These are phyloP conservation scores for Crematogaster levior DNA, from an alignment of 2,888 invertebrate species.

Conservation along the genomic window DNA sequence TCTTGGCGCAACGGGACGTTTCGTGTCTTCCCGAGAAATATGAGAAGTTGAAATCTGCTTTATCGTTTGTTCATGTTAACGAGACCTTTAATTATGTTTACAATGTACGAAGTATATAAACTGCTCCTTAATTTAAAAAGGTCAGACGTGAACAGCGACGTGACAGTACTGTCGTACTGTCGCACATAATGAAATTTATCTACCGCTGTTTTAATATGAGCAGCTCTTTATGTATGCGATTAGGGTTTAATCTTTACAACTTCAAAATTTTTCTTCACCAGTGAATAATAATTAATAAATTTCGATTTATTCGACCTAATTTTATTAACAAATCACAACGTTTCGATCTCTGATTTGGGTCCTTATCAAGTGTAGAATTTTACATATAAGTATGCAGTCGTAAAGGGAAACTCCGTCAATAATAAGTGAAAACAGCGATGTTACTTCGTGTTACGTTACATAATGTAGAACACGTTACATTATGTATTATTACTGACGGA, in stretches of 20 bases:
- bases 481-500: no score
- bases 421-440: no score
- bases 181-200: constrained; percentile 49
- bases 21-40: constrained; percentile 59
- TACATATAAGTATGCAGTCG: no score
- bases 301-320: no score
- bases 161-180: constrained; percentile 37
- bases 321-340: no score
- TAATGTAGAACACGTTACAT: no score
- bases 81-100: constrained; percentile 81
- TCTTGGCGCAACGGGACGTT: constrained; percentile 45
- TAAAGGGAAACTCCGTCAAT: no score
- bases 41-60: constrained; percentile 55
- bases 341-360: no score
- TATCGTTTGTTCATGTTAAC: constrained; percentile 78
- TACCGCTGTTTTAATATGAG: constrained; percentile 27
- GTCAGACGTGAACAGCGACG: constrained; percentile 62
- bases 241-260: constrained; percentile 7
- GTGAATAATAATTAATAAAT: no score
- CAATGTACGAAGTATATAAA: constrained; percentile 76
- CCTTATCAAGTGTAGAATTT: no score
- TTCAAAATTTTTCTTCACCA: no score
- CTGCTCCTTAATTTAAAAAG: constrained; percentile 73
- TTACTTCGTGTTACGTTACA: no score
- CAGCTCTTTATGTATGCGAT: constrained; percentile 19